These are phyloP conservation scores for Eretmochelys imbricata DNA, from an alignment of 2,113 vertebrate species.

Conservation along the genomic window DNA sequence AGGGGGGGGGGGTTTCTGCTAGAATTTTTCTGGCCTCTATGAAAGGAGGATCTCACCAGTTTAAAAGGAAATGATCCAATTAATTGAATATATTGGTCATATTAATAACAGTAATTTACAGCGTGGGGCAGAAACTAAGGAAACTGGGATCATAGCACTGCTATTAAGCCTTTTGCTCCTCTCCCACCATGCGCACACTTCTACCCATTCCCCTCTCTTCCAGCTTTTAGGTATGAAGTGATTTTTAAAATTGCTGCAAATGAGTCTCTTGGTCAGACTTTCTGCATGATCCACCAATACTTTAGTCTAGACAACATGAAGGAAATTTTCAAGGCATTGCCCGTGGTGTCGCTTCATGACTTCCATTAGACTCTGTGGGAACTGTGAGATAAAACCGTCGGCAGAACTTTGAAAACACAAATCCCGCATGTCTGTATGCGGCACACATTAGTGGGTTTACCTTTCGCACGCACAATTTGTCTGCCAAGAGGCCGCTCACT, in stretches of 20 bases:
- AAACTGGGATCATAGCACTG: background rate
- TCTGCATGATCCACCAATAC: background rate
- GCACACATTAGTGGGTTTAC: background rate
- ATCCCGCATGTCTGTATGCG: background rate
- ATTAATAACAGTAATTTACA: background rate
- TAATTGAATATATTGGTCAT: background rate
- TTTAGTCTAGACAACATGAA: background rate
- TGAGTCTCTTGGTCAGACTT: background rate
- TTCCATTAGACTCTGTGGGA: background rate
- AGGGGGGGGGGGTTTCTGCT: background rate
- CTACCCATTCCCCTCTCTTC: rapidly evolving
- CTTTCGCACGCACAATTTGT: rapidly evolving
- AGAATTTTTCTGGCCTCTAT: background rate
- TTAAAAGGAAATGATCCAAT: background rate
- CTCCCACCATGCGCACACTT: background rate
- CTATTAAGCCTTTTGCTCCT: background rate
- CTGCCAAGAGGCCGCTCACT: rapidly evolving
- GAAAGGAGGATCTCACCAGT: background rate
- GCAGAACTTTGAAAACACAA: background rate
- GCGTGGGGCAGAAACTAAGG: constrained; percentile 10
- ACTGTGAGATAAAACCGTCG: background rate
- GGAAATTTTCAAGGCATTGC: background rate
- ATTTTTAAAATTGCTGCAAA: background rate
- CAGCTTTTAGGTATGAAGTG: constrained; percentile 20
- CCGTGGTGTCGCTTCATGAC: background rate